A percentile compares a stretch with the other conserved stretches of the same genome.
Evolutionary conservation across 2,888 invertebrate species (phyloP).

Genomic region (Rhyacophila evoluta): DNA sequence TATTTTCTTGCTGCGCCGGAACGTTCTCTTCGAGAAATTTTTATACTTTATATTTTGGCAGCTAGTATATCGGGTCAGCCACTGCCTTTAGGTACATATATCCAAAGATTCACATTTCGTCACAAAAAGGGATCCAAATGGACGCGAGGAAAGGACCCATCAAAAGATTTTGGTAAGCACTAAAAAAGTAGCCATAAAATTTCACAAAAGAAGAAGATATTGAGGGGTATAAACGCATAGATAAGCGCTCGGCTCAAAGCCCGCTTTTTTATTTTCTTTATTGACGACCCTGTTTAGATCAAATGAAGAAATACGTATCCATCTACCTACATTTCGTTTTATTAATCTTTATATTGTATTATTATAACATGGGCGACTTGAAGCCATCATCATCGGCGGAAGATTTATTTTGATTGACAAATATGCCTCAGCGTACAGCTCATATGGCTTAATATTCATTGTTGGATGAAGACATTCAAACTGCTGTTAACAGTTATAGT

Average conservation of each 20-base stretch:
- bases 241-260: conserved; percentile 2
- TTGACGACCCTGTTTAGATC: conserved; percentile 14
- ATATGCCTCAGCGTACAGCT: no score
- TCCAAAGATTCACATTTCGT: conserved; percentile 5
- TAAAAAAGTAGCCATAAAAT: conserved; percentile 38
- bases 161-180: conserved; percentile 35
- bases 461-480: no score
- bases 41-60: no score
- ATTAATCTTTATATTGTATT: background rate
- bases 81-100: background rate
- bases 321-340: background rate
- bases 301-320: background rate
- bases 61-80: background rate
- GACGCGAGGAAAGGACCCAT: conserved; percentile 18
- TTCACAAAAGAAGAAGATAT: conserved; percentile 43
- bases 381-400: no score
- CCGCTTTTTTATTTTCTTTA: conserved; percentile 11
- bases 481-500: no score
- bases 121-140: conserved; percentile 17
- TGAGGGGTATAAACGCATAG: conserved; percentile 26
- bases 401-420: no score
- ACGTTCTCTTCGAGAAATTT: no score
- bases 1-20: no score
- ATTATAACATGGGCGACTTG: no score
- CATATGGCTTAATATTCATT: no score